A percentile compares a stretch with the other conserved stretches of the same genome.
These are phyloP conservation scores for Malacosoma neustria DNA, from an alignment of 2,888 invertebrate species.

Conservation along the genomic window DNA sequence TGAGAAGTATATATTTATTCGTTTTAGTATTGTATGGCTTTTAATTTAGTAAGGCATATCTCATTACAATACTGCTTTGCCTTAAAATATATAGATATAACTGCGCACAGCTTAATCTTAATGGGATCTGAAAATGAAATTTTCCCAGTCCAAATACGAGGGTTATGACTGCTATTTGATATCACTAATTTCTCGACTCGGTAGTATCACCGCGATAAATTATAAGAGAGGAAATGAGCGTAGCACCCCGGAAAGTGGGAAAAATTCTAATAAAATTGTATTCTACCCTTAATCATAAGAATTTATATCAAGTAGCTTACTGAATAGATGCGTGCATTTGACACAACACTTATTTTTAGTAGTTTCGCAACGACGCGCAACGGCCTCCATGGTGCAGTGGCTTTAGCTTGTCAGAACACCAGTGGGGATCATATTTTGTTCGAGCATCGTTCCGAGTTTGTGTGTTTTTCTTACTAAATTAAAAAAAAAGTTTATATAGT, in stretches of 20 bases:
- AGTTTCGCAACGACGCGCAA: no score
- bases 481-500: no score
- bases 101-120: conserved; percentile 15
- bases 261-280: conserved; percentile 70
- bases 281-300: conserved; percentile 63
- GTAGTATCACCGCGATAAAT: conserved; percentile 54
- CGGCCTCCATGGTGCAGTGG: no score
- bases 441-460: no score
- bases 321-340: no score
- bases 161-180: conserved; percentile 51
- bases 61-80: background rate
- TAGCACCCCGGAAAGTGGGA: conserved; percentile 56
- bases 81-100: background rate
- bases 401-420: no score
- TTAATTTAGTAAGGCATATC: background rate
- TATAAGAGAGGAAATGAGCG: conserved; percentile 61
- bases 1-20: background rate
- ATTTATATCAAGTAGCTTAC: conserved; percentile 15
- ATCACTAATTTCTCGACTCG: conserved; percentile 54
- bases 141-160: conserved; percentile 34
- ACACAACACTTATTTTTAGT: no score
- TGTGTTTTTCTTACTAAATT: no score
- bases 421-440: no score
- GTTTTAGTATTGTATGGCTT: conserved; percentile 1
- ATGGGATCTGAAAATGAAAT: conserved; percentile 39